Conservation (phyloP, 2,797 vertebrate genomes). For the Lepilemur ruficaudatus region DNA sequence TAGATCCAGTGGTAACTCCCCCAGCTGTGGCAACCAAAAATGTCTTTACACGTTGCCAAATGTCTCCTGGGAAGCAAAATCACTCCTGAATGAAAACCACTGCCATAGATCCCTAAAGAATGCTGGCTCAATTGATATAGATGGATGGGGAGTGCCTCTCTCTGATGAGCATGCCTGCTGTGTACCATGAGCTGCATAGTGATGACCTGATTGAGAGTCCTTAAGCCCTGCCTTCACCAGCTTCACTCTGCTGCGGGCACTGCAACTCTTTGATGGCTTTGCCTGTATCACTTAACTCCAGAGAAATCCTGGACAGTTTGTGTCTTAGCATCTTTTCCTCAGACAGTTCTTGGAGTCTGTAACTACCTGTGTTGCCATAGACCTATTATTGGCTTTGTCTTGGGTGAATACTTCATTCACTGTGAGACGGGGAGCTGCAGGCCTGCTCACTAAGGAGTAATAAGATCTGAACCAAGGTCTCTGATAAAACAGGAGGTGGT, state of each 20-base stretch:
- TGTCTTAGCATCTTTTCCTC: background rate
- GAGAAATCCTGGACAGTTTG: background rate
- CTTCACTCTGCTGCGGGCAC: too few species aligned
- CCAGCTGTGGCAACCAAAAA: background rate
- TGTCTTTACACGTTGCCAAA: background rate
- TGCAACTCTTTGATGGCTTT: background rate
- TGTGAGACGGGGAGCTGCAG: background rate
- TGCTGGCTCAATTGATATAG: background rate
- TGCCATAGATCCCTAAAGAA: background rate
- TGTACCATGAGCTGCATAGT: accelerated
- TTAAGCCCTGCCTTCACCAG: background rate
- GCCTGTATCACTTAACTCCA: background rate
- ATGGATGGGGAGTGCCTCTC: background rate
- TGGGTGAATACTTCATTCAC: background rate
- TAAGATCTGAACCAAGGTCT: background rate
- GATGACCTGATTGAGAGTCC: too few species aligned
- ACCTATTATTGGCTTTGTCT: background rate
- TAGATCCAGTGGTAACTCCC: background rate
- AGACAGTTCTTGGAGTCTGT: accelerated
- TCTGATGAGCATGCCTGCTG: accelerated
- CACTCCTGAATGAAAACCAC: background rate
- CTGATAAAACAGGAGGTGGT: background rate
- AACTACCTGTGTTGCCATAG: accelerated
- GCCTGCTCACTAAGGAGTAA: background rate
- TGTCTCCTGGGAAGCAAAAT: background rate